phyloP scores from a whole-genome alignment of 2,113 vertebrate genomes.

The Chaetodon auriga region DNA sequence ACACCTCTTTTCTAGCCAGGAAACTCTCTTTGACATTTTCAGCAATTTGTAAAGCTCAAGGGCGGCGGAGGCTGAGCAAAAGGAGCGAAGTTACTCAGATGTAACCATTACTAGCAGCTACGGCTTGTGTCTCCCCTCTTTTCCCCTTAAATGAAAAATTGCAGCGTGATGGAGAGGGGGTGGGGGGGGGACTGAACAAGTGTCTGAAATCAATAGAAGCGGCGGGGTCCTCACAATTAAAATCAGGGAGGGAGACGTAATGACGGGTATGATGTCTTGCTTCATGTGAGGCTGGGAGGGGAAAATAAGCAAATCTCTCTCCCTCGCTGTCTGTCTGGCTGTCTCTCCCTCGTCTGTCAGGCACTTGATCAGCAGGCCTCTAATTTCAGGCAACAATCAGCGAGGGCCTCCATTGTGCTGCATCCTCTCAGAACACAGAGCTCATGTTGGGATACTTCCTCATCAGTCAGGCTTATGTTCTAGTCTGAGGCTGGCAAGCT shows the following conservation, averaged over 20 bases:
- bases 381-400: constrained; percentile 66
- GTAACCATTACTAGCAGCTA: background rate
- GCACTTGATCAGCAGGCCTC: constrained; percentile 48
- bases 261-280: constrained; percentile 33
- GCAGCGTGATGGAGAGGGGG: background rate
- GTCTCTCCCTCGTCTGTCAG: background rate
- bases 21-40: constrained; percentile 9
- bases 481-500: constrained; percentile 13
- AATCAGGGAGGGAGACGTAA: constrained; percentile 49
- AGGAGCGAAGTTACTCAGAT: background rate
- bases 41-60: background rate
- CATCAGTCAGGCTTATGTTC: constrained; percentile 38
- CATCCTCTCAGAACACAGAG: constrained; percentile 31
- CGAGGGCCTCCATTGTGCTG: background rate
- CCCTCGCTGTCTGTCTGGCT: background rate
- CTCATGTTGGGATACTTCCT: constrained; percentile 49
- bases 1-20: background rate
- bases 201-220: constrained; percentile 57
- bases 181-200: constrained; percentile 23
- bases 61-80: background rate
- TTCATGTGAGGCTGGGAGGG: constrained; percentile 40
- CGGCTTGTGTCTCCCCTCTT: background rate
- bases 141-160: constrained; percentile 10
- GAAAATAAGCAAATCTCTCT: constrained; percentile 38
- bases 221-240: constrained; percentile 59